Evolutionary conservation across 1,140 invertebrate species (phyloP).

Genomic region (Nasonia longicornis): DNA sequence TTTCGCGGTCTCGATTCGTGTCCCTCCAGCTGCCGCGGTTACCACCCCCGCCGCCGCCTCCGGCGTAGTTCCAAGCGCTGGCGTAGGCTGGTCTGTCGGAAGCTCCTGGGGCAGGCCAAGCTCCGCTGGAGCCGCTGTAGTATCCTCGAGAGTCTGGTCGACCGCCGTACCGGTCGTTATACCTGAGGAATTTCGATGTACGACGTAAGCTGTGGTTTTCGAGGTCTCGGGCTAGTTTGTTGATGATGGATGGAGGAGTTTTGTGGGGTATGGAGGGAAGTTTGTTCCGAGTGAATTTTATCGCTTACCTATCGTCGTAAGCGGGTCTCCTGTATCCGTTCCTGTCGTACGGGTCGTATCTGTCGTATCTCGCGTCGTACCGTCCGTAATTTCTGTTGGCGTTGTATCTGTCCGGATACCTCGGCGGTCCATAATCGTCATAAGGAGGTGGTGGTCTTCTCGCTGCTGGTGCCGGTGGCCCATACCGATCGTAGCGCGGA

Average conservation of each 20-base stretch:
- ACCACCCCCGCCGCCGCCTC: slow-evolving; percentile 48
- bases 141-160: slow-evolving; percentile 68
- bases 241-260: no score
- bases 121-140: slow-evolving; percentile 53
- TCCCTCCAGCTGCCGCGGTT: slow-evolving; percentile 58
- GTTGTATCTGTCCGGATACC: slow-evolving; percentile 55
- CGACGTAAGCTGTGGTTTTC: no score
- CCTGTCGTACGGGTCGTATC: slow-evolving; percentile 58
- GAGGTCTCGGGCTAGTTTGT: no score
- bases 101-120: background rate
- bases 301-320: slow-evolving; percentile 53
- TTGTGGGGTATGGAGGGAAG: no score
- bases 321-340: slow-evolving; percentile 51
- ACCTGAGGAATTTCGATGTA: background rate
- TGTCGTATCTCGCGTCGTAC: slow-evolving; percentile 52
- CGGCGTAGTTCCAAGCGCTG: slow-evolving; percentile 61
- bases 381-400: slow-evolving; percentile 47
- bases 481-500: slow-evolving; percentile 56
- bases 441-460: slow-evolving; percentile 38
- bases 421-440: slow-evolving; percentile 53
- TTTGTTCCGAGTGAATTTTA: background rate
- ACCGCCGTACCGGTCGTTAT: slow-evolving; percentile 34
- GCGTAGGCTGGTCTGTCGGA: slow-evolving; percentile 53
- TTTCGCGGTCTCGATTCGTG: slow-evolving; percentile 56
- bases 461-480: slow-evolving; percentile 15